Evolutionary conservation across 2,888 invertebrate genomes (phyloP).

Genomic region (Mylabris sibirica): DNA sequence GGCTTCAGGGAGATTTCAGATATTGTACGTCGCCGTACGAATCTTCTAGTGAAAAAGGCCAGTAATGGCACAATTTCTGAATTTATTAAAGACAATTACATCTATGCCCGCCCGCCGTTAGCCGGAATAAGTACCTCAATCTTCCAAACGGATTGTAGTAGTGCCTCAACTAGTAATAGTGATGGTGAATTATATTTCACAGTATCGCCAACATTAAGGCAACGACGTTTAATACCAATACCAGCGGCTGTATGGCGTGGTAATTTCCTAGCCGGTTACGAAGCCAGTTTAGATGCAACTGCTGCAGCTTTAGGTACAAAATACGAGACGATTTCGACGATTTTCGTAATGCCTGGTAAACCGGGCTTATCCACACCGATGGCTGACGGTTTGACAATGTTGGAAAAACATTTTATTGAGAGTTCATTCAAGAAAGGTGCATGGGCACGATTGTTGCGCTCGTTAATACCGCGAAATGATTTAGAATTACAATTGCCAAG

Average conservation of each 20-base stretch:
- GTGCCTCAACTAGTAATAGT: conserved; percentile 76
- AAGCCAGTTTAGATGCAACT: conserved; percentile 84
- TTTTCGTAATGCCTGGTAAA: conserved; percentile 86
- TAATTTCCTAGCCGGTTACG: conserved; percentile 85
- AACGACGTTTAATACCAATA: conserved; percentile 81
- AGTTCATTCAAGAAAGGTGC: conserved; percentile 72
- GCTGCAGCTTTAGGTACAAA: conserved; percentile 78
- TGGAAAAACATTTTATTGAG: conserved; percentile 75
- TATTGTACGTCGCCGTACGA: conserved; percentile 81
- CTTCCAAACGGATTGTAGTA: conserved; percentile 80
- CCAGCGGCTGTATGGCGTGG: conserved; percentile 81
- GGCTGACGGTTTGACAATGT: conserved; percentile 77
- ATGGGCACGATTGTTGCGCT: conserved; percentile 78
- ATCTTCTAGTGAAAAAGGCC: conserved; percentile 79
- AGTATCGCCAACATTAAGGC: conserved; percentile 79
- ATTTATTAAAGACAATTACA: conserved; percentile 76
- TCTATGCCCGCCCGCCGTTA: conserved; percentile 77
- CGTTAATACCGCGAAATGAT: conserved; percentile 77
- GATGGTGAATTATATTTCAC: conserved; percentile 90
- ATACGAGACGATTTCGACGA: conserved; percentile 76
- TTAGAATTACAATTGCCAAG: conserved; percentile 85
- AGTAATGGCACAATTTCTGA: conserved; percentile 80
- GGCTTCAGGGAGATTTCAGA: conserved; percentile 85
- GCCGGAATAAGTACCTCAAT: conserved; percentile 73
- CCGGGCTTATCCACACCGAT: conserved; percentile 78